A percentile compares a stretch with the other conserved stretches of the same genome.
Conservation (phyloP, 1,140 invertebrate species). For the Vollenhovia emeryi region DNA sequence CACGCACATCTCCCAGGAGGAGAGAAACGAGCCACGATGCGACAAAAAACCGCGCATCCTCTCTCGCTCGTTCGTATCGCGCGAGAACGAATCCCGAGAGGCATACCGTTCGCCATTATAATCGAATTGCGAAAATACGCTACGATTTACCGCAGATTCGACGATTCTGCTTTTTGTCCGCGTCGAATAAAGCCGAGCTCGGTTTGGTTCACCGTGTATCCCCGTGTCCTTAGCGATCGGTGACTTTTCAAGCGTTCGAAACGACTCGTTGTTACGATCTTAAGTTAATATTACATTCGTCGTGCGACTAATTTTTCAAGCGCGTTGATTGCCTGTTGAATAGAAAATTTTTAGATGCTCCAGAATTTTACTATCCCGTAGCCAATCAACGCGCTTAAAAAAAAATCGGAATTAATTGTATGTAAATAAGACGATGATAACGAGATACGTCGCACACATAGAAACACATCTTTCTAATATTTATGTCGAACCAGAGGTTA, state of each 20-base stretch:
- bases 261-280: not conserved
- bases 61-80: conserved; percentile 40
- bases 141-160: conserved; percentile 41
- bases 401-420: not conserved
- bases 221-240: not conserved
- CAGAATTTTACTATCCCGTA: no score
- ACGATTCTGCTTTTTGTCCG: conserved; percentile 21
- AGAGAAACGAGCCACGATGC: conserved; percentile 56
- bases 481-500: not conserved
- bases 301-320: no score
- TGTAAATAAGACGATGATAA: not conserved
- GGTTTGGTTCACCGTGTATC: not conserved
- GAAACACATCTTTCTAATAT: not conserved
- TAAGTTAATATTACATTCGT: no score
- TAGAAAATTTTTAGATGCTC: no score
- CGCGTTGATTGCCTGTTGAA: no score
- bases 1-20: conserved; percentile 71
- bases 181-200: not conserved
- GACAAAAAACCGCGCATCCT: conserved; percentile 55
- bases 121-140: conserved; percentile 37
- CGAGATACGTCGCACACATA: not conserved
- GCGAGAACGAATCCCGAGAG: not conserved
- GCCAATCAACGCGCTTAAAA: no score
- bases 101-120: conserved; percentile 12
- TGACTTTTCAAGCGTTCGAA: not conserved